Evolutionary conservation across 1,140 invertebrate species (phyloP), one percentile per base, ranked within the genome.

Genomic region (Drosophila pseudoananassae): DNA sequence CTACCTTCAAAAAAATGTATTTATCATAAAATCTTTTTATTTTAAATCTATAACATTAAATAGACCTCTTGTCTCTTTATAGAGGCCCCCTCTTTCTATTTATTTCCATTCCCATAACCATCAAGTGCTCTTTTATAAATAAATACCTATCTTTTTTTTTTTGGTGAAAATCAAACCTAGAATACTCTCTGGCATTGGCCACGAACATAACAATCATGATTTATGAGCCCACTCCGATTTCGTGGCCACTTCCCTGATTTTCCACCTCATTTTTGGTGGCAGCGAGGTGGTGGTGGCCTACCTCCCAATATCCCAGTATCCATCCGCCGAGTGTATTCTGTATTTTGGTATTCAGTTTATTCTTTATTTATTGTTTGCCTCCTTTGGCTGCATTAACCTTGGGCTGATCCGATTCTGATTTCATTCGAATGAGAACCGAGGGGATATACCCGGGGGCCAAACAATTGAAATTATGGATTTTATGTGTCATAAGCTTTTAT

Each of bases 391-490:
- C 71, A 74, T 74, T 74, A 64, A 74, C 70, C 72, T 75, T 75
- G 59, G 71, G 31, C 50, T 68, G 50, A 69, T 69, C 65, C 50
- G 63, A 47, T 55, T 68, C 15, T 23, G 49, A 53, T 20, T n/a
- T 45, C 36, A 17, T n/a, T 45, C 46, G 50, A 54, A 14, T 15
- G 15, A n/a, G 10, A 25, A 15, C 10, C 5, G 15, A 36, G 43
- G 43, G 43, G 27, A 33, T 36, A 15, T 49, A 23, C 73, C 81
- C 66, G 31, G 68, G 75, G 71, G 78, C 40, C 63, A 65, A 73
- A 83, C 84, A 87, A 87, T 87, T 87, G 83, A 87, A 89, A 87
- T 87, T 87, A 87, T 87, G 83, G 83, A 87, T 89, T 87, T 87
- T 87, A 87, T 87, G 83, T 87, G 83, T 87, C 83, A 87, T 87